Conservation (phyloP, 2,797 vertebrate genomes). For the Eremophila alpestris region DNA sequence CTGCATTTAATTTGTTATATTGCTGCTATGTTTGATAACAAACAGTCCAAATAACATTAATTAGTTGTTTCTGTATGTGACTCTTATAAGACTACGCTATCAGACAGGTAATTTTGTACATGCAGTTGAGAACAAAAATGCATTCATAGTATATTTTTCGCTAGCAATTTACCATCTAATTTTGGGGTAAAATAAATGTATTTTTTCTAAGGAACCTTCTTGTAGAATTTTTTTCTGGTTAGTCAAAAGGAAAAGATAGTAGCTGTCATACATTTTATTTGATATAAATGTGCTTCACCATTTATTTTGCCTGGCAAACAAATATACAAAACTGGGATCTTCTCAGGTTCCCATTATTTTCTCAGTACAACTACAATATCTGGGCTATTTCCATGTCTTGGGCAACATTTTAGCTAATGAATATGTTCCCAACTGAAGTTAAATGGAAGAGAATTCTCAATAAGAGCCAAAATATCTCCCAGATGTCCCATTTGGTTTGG, state of each 20-base stretch:
- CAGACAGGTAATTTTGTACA: not conserved
- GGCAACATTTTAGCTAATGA: slow-evolving; percentile 50
- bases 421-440: slow-evolving; percentile 49
- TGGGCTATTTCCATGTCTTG: slow-evolving; percentile 51
- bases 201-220: not conserved
- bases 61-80: not conserved
- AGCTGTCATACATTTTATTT: not conserved
- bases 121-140: not conserved
- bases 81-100: not conserved
- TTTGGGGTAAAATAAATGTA: not conserved
- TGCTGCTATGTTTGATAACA: not conserved
- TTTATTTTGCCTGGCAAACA: slow-evolving; percentile 24
- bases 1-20: not conserved
- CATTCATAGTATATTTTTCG: not conserved
- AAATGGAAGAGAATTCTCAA: slow-evolving; percentile 37
- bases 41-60: not conserved
- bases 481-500: slow-evolving; percentile 19
- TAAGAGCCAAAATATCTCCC: slow-evolving; percentile 53
- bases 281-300: not conserved
- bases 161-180: not conserved
- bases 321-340: not conserved
- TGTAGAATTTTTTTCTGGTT: not conserved
- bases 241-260: not conserved
- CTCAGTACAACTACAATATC: slow-evolving; percentile 15
- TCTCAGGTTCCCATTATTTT: slow-evolving; percentile 23